phyloP scores from a whole-genome alignment of 2,888 invertebrate species.

The Caenorhabditis sp. region DNA sequence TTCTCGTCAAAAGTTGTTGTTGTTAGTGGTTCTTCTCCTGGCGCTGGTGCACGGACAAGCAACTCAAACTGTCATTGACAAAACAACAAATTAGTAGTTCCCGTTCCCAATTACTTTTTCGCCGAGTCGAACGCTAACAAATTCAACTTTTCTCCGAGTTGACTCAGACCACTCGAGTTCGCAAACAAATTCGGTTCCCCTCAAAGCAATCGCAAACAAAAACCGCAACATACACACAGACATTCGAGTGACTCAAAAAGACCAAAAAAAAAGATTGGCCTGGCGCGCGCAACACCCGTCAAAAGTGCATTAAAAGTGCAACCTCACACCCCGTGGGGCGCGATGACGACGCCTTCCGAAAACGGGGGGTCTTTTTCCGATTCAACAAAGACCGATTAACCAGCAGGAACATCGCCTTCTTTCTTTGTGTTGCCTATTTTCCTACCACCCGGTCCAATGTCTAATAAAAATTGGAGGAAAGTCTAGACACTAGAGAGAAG shows the following conservation, averaged over 20 bases:
- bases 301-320: constrained; percentile 66
- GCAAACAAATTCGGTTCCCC: constrained; percentile 32
- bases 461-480: constrained; percentile 20
- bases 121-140: not conserved
- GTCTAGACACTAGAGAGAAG: constrained; percentile 16
- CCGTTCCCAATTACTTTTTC: not conserved
- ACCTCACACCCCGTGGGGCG: not conserved
- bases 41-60: not conserved
- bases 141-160: not conserved
- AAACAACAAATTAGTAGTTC: not conserved
- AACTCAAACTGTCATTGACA: not conserved
- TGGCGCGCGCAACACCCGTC: not conserved
- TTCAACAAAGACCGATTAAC: constrained; percentile 52
- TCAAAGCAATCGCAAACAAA: constrained; percentile 51
- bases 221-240: constrained; percentile 52
- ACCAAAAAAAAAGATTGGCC: constrained; percentile 23
- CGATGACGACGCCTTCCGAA: no score
- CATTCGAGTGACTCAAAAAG: constrained; percentile 31
- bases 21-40: not conserved
- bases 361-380: not conserved
- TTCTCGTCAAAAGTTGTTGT: constrained; percentile 26
- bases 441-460: not conserved
- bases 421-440: not conserved
- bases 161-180: constrained; percentile 35
- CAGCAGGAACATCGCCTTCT: not conserved